A percentile compares a stretch with the other conserved stretches of the same genome.
phyloP scores from a whole-genome alignment of 2,888 invertebrate species.

The Pachydiplax longipennis region DNA sequence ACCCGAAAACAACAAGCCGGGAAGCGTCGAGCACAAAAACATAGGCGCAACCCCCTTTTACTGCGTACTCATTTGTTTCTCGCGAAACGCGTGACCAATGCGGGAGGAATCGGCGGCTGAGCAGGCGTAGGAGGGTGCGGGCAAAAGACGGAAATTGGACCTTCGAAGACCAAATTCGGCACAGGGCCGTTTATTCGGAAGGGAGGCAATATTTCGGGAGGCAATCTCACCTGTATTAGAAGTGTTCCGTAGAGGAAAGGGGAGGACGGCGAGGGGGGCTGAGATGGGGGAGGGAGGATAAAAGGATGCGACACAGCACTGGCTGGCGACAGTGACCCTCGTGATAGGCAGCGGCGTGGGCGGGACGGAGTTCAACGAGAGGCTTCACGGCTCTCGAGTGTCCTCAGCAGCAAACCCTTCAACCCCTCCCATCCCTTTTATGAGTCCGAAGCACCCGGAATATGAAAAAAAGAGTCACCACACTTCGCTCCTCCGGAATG shows the following conservation, averaged over 20 bases:
- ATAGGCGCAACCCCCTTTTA: neutral
- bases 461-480: neutral
- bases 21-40: neutral
- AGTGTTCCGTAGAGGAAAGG: neutral
- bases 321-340: neutral
- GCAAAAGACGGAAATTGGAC: neutral
- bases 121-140: neutral
- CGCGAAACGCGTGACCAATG: constrained; percentile 40
- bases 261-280: neutral
- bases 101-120: constrained; percentile 21
- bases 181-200: neutral
- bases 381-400: neutral
- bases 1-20: neutral
- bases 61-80: constrained; percentile 37
- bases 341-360: neutral
- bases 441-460: neutral
- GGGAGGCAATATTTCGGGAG: neutral
- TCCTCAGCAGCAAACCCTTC: neutral
- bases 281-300: neutral
- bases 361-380: neutral
- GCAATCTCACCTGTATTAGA: neutral
- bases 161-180: neutral
- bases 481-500: neutral
- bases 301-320: neutral
- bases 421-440: neutral